A percentile compares a stretch with the other conserved stretches of the same genome.
Conservation (phyloP, 2,888 invertebrate genomes). For the Invenusta paracnida region DNA sequence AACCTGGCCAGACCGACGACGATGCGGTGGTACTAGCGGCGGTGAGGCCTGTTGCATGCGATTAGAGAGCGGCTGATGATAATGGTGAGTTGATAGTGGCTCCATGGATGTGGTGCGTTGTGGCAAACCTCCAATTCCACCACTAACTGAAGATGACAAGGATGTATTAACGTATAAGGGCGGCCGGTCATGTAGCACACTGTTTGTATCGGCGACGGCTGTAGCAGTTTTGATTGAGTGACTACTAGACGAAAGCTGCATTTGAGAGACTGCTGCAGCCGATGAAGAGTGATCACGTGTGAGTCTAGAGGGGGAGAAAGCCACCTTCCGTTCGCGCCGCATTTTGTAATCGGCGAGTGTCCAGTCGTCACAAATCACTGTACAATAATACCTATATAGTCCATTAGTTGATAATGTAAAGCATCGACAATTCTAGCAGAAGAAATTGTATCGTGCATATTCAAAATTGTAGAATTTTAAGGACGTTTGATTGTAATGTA, state of each 20-base stretch:
- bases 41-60: not conserved
- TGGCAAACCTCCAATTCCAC: not conserved
- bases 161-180: too few relatives aligned
- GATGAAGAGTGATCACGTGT: not conserved
- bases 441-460: too few relatives aligned
- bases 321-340: constrained; percentile 4
- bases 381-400: too few relatives aligned
- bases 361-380: too few relatives aligned
- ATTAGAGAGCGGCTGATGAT: not conserved
- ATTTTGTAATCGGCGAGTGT: too few relatives aligned
- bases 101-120: not conserved
- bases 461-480: too few relatives aligned
- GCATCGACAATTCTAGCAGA: too few relatives aligned
- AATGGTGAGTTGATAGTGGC: not conserved
- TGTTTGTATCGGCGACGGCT: not conserved
- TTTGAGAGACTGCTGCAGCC: not conserved
- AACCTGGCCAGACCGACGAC: not conserved
- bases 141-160: not conserved
- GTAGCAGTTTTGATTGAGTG: not conserved
- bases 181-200: not conserved
- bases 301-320: not conserved
- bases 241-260: not conserved
- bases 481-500: too few relatives aligned
- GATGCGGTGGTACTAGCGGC: not conserved
- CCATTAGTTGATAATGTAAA: too few relatives aligned